Base-by-base conservation (phyloP, 2,888 invertebrate species). In the Ectemnius continuus region DNA sequence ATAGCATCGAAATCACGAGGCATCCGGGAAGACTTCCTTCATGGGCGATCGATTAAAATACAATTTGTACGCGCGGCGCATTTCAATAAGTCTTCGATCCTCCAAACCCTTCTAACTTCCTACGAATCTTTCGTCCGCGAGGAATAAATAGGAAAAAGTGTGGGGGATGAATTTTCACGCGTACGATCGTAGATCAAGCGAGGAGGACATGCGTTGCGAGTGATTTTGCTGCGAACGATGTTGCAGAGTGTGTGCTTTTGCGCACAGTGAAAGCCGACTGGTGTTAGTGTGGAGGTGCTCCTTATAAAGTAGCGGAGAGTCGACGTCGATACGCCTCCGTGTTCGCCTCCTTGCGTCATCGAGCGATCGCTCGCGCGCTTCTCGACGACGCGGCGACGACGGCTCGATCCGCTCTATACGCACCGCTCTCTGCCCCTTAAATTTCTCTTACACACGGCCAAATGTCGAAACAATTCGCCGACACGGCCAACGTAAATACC, bases 291-390 rank as follows among this genome's bases (percentile, higher is more conserved):
- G 80, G 73, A 78, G 84, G 82, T 88, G 86, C 87, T 88, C 88
- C 88, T 88, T 88, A 88, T 88, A 88, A 88, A 88, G 88, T 87
- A 87, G 86, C 85, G 75, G 82, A 83, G 85, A 78, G 84, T 75
- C 80, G 81, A 73, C 81, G 75, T 83, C 85, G 84, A 84, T 84
- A 85, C 86, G 87, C 87, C 88, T 88, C 76, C 87, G 86, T 36
- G 36, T 85, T 81, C 73, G 76, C 75, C 75, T 36, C 36, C 36
- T 88, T 87, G 80, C 88, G 85, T 88, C 88, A 88, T 85, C 86
- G 84, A 85, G 84, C 67, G 81, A 83, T 84, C 80, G 84, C 67
- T 73, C 67, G 81, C 83, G 83, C 80, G 84, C 67, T 73, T 75
- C 75, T 76, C 77, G 64, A 60, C 70, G 65, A 46, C 3, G 63